Evolutionary conservation across 1,140 invertebrate genomes (phyloP).

Genomic region (Scaptomyza hsui): DNA sequence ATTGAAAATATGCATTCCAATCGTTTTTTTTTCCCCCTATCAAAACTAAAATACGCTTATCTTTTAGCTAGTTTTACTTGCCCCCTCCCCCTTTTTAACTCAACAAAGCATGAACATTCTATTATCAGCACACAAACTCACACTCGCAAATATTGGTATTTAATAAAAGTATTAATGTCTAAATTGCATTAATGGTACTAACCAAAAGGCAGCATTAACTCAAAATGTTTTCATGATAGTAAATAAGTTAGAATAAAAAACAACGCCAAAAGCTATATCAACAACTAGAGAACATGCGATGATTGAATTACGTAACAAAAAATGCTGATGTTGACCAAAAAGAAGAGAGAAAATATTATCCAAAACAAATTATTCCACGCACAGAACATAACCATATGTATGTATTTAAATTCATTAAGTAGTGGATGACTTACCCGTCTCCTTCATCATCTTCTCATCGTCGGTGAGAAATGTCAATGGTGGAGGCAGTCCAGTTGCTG

Average conservation of each 20-base stretch:
- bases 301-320: conserved; percentile 48
- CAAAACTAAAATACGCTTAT: conserved; percentile 38
- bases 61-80: conserved; percentile 14
- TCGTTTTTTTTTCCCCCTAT: conserved; percentile 25
- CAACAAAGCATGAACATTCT: conserved; percentile 24
- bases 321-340: conserved; percentile 19
- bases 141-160: not conserved
- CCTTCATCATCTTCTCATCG: conserved; percentile 91
- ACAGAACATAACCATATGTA: not conserved
- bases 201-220: not conserved
- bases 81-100: not conserved
- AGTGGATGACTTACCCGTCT: conserved; percentile 87
- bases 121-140: conserved; percentile 38
- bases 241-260: not conserved
- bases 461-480: conserved; percentile 89
- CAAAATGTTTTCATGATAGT: conserved; percentile 11
- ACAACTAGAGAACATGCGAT: conserved; percentile 24
- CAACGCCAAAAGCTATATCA: not conserved
- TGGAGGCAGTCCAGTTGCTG: conserved; percentile 63
- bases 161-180: conserved; percentile 10
- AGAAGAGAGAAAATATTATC: conserved; percentile 26
- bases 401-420: not conserved
- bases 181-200: conserved; percentile 20
- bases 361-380: conserved; percentile 2
- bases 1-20: conserved; percentile 1